These are phyloP conservation scores for Adelges cooleyi DNA, from an alignment of 1,140 invertebrate genomes.

Conservation along the genomic window DNA sequence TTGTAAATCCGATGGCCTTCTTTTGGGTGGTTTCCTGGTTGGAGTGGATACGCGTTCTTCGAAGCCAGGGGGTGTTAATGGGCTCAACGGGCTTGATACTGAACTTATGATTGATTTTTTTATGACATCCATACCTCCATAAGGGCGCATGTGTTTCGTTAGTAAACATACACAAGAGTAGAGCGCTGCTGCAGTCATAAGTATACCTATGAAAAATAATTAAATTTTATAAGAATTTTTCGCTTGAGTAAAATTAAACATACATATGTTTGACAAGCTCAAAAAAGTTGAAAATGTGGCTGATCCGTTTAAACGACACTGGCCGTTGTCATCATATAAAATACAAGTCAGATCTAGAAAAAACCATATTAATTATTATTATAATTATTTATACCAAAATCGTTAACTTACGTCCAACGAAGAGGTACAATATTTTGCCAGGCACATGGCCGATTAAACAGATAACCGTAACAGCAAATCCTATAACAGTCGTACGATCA, in stretches of 20 bases:
- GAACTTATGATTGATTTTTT: slow-evolving; percentile 15
- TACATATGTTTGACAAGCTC: slow-evolving; percentile 25
- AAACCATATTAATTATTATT: background rate
- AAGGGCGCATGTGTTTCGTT: background rate
- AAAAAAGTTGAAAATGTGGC: slow-evolving; percentile 28
- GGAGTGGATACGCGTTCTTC: background rate
- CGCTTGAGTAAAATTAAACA: background rate
- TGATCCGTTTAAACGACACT: slow-evolving; percentile 21
- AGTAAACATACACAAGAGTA: slow-evolving; percentile 5
- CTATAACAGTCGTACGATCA: slow-evolving; percentile 21
- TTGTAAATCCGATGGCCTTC: background rate
- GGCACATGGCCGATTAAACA: slow-evolving; percentile 26
- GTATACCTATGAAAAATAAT: slow-evolving; percentile 11
- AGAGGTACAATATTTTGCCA: slow-evolving; percentile 23
- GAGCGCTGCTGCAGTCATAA: slow-evolving; percentile 5
- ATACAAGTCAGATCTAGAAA: slow-evolving; percentile 27
- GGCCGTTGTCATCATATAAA: slow-evolving; percentile 13
- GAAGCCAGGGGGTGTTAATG: slow-evolving; percentile 2
- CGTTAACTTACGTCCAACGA: slow-evolving; percentile 29
- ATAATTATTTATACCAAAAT: too few relatives aligned
- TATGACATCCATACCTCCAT: background rate
- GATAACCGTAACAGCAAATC: slow-evolving; percentile 6
- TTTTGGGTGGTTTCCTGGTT: slow-evolving; percentile 3
- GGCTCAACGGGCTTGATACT: slow-evolving; percentile 13
- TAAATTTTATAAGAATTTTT: background rate